A percentile compares a stretch with the other conserved stretches of the same genome.
These are phyloP conservation scores for Neocloeon triangulifer DNA, from an alignment of 1,140 invertebrate genomes.

Conservation along the genomic window DNA sequence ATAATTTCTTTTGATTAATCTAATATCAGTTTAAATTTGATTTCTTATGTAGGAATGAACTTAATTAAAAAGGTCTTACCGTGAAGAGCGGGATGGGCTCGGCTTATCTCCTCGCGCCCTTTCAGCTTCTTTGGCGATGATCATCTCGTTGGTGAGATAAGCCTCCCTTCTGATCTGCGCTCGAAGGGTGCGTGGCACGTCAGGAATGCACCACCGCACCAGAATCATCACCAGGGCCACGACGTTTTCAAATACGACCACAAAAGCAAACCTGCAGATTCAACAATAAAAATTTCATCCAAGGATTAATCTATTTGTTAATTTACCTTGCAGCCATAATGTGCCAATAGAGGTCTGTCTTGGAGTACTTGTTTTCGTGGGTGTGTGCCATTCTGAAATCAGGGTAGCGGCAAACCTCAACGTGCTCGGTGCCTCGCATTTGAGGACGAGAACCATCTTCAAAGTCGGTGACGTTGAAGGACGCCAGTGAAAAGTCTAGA, in stretches of 20 bases:
- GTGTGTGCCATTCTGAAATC: conserved; percentile 8
- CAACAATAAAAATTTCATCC: no score
- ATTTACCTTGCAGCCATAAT: conserved; percentile 7
- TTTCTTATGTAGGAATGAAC: no score
- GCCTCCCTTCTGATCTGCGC: conserved; percentile 65
- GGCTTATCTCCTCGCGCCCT: conserved; percentile 25
- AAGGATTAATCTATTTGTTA: not conserved
- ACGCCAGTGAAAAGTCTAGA: conserved; percentile 24
- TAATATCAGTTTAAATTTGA: no score
- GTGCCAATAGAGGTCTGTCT: conserved; percentile 8
- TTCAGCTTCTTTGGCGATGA: conserved; percentile 54
- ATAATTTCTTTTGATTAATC: no score
- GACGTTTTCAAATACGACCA: conserved; percentile 30
- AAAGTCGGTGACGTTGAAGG: conserved; percentile 23
- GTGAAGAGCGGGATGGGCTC: no score
- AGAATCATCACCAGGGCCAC: conserved; percentile 64
- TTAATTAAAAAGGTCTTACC: no score
- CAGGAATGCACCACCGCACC: conserved; percentile 67
- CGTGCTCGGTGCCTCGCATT: not conserved
- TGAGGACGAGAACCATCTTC: conserved; percentile 4
- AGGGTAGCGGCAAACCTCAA: conserved; percentile 6
- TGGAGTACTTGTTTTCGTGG: conserved; percentile 6
- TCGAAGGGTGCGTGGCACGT: conserved; percentile 49
- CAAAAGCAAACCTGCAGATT: conserved; percentile 9
- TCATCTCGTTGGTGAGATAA: conserved; percentile 74